Evolutionary conservation across 2,888 invertebrate species (phyloP).

Genomic region (Eilema caniola): DNA sequence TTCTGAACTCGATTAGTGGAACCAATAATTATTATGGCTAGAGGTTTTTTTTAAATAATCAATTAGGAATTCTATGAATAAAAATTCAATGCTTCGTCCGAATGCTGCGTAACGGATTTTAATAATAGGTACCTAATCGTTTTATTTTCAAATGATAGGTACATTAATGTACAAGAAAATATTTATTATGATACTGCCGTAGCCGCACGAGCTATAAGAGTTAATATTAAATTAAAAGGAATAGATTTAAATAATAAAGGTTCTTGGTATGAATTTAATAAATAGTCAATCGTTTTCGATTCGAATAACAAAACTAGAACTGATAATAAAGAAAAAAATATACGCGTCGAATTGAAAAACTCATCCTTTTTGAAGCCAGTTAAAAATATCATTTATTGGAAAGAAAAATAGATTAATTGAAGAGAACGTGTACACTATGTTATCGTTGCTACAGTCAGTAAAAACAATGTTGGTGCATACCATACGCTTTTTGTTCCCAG

Average conservation of each 20-base stretch:
- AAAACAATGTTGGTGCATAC: too few relatives aligned
- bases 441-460: too few relatives aligned
- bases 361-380: too few relatives aligned
- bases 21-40: constrained; percentile 23
- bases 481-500: too few relatives aligned
- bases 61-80: constrained; percentile 18
- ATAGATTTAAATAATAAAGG: neutral
- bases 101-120: constrained; percentile 11
- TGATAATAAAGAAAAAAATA: neutral
- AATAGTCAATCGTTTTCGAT: too few relatives aligned
- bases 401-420: too few relatives aligned
- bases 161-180: neutral
- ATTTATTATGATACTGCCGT: neutral
- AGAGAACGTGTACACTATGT: too few relatives aligned
- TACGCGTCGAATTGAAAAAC: too few relatives aligned
- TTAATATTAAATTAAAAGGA: neutral
- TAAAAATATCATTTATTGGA: too few relatives aligned
- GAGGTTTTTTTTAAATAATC: constrained; percentile 20
- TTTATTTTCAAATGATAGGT: constrained; percentile 15
- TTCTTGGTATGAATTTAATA: neutral
- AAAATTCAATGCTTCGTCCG: neutral
- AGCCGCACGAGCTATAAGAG: neutral
- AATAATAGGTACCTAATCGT: constrained; percentile 19
- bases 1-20: constrained; percentile 19
- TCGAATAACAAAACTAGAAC: too few relatives aligned